Evolutionary conservation across 2,888 invertebrate genomes (phyloP).

Genomic region (Ditula angustiorana): DNA sequence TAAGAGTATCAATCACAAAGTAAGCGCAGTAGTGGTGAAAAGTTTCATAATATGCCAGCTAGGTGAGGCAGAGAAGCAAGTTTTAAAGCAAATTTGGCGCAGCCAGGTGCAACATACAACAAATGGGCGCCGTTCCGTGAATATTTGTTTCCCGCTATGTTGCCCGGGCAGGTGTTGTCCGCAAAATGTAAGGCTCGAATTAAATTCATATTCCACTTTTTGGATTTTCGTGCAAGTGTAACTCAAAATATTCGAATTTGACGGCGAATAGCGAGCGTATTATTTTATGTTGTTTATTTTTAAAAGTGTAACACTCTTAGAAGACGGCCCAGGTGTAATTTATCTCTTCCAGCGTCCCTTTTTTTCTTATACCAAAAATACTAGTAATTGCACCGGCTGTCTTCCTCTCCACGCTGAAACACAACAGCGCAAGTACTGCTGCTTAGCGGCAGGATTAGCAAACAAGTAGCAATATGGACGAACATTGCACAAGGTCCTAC

Average conservation of each 20-base stretch:
- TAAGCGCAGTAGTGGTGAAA: constrained; percentile 4
- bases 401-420: too few species aligned
- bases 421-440: too few species aligned
- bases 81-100: constrained; percentile 29
- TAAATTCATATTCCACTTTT: constrained; percentile 10
- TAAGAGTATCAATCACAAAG: neutral
- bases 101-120: constrained; percentile 20
- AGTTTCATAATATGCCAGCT: constrained; percentile 20
- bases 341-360: too few species aligned
- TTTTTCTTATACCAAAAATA: too few species aligned
- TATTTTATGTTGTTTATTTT: too few species aligned
- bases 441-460: too few species aligned
- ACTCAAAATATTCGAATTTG: neutral
- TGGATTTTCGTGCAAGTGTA: neutral
- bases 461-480: too few species aligned
- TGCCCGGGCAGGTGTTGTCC: constrained; percentile 16
- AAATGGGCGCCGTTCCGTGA: constrained; percentile 20
- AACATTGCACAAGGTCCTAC: too few species aligned
- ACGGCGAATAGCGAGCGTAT: neutral
- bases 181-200: constrained; percentile 1
- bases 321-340: too few species aligned
- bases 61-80: constrained; percentile 16
- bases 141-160: constrained; percentile 30
- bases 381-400: too few species aligned
- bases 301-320: too few species aligned